Evolutionary conservation across 2,113 vertebrate species (phyloP).

Genomic region (Hippoglossus stenolepis): DNA sequence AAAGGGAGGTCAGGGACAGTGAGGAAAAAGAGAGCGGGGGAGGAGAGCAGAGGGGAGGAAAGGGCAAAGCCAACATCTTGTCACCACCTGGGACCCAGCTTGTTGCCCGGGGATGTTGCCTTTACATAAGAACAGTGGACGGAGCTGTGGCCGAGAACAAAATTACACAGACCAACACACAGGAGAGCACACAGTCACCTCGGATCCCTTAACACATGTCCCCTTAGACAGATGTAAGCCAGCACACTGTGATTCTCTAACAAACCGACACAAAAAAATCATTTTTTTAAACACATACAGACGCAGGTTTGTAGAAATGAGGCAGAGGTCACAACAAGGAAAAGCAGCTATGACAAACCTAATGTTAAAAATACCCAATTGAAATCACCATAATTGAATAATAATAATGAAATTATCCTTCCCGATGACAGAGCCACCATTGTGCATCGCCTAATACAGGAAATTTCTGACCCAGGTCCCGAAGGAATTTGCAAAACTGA

Average conservation of each 20-base stretch:
- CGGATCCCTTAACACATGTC: slow-evolving; percentile 4
- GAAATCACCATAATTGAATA: slow-evolving; percentile 1
- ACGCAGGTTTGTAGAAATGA: not conserved
- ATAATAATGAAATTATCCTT: slow-evolving; percentile 6
- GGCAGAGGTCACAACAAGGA: not conserved
- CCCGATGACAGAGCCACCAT: slow-evolving; percentile 1
- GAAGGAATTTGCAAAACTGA: not conserved
- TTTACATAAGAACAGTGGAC: slow-evolving; percentile 68
- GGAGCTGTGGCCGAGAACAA: slow-evolving; percentile 40
- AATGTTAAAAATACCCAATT: not conserved
- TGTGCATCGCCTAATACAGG: not conserved
- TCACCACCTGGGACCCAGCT: slow-evolving; percentile 73
- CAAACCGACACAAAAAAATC: not conserved
- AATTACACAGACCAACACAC: slow-evolving; percentile 36
- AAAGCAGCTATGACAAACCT: not conserved
- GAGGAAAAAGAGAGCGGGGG: slow-evolving; percentile 13
- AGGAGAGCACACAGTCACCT: slow-evolving; percentile 15
- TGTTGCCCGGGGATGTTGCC: slow-evolving; percentile 60
- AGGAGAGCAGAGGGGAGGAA: slow-evolving; percentile 19
- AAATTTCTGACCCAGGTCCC: not conserved
- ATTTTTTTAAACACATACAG: not conserved
- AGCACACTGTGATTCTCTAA: not conserved
- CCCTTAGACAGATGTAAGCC: slow-evolving; percentile 5
- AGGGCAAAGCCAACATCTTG: slow-evolving; percentile 69
- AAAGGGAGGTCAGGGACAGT: not conserved